These are phyloP conservation scores for Turritopsis rubra DNA, from an alignment of 30 jellyfish, hydroid and myxozoan genomes.

Conservation along the genomic window DNA sequence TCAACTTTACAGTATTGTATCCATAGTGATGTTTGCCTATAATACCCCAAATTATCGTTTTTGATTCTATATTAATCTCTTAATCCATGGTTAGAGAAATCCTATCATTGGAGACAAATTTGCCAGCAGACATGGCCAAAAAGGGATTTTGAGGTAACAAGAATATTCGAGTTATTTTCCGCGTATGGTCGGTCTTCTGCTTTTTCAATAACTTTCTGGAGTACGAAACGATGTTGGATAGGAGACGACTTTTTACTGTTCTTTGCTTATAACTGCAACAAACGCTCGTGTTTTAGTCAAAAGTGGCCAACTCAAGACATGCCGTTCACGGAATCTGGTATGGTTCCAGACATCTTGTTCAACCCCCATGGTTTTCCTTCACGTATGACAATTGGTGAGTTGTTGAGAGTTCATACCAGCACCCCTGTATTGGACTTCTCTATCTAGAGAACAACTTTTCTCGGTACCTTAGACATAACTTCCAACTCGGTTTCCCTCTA, in stretches of 20 bases:
- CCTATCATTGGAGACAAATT: conserved; percentile 97
- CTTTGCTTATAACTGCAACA: too few relatives aligned
- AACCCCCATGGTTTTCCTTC: conserved; percentile 99
- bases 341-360: conserved; percentile 93
- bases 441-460: not conserved
- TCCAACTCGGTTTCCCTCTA: not conserved
- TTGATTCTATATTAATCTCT: not conserved
- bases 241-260: too few relatives aligned
- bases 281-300: conserved; percentile 61
- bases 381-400: conserved; percentile 97
- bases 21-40: not conserved
- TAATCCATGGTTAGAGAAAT: conserved; percentile 68
- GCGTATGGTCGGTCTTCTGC: too few relatives aligned
- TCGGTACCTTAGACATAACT: not conserved
- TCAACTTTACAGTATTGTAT: not conserved
- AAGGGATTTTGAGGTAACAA: conserved; percentile 89
- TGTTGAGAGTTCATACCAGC: not conserved
- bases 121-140: conserved; percentile 98
- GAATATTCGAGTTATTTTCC: not conserved
- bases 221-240: too few relatives aligned
- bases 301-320: conserved; percentile 93
- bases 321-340: conserved; percentile 97
- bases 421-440: too few relatives aligned
- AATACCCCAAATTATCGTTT: not conserved
- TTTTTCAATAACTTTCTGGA: too few relatives aligned